Percentiles rank a stretch among this genome's conserved stretches.
phyloP scores from a whole-genome alignment of 2,797 vertebrate species.

The Enteromius afrohamiltoni region DNA sequence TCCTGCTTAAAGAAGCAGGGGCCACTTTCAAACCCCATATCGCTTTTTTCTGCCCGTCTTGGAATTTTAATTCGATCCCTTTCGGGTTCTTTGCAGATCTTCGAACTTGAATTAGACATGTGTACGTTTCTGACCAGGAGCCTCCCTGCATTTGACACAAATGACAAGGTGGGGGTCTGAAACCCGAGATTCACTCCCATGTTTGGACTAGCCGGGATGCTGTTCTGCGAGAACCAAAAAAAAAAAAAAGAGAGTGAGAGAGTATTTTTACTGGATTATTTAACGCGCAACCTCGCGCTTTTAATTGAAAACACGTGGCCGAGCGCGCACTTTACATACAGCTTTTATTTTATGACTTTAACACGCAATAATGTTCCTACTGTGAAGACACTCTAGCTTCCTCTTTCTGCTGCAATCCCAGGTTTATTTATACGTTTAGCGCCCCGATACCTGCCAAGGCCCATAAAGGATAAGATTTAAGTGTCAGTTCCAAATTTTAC shows the following conservation, averaged over 20 bases:
- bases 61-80: conserved; percentile 64
- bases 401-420: conserved; percentile 16
- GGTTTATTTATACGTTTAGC: conserved; percentile 25
- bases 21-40: conserved; percentile 59
- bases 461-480: conserved; percentile 30
- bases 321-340: conserved; percentile 11
- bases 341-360: conserved; percentile 38
- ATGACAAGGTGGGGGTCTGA: conserved; percentile 52
- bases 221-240: conserved; percentile 11
- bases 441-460: conserved; percentile 12
- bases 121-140: conserved; percentile 53
- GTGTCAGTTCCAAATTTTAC: conserved; percentile 47
- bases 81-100: conserved; percentile 52
- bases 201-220: conserved; percentile 56
- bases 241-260: conserved; percentile 13
- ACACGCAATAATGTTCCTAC: conserved; percentile 11
- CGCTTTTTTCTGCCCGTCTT: conserved; percentile 51
- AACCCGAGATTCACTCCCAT: conserved; percentile 50
- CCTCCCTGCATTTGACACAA: conserved; percentile 22
- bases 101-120: conserved; percentile 55
- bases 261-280: conserved; percentile 57
- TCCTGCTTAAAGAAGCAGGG: conserved; percentile 61
- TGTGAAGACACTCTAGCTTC: neutral
- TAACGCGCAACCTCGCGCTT: conserved; percentile 47
- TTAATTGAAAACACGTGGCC: conserved; percentile 53